phyloP scores from a whole-genome alignment of 2,113 vertebrate genomes.

The Gymnobelideus leadbeateri region DNA sequence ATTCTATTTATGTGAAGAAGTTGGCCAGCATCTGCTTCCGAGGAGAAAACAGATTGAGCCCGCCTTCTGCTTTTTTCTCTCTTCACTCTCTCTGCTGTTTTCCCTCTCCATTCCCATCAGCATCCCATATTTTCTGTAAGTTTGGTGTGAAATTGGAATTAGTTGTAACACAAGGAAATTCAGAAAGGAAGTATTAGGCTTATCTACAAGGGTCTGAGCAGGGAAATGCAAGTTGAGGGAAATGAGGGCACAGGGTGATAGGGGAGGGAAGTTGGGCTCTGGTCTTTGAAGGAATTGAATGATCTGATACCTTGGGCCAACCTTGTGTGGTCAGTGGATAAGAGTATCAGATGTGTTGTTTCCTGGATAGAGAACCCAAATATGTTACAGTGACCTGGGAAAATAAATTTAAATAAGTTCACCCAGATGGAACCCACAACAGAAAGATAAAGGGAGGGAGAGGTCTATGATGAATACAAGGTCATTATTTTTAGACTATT shows the following conservation, averaged over 20 bases:
- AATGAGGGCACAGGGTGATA: not conserved
- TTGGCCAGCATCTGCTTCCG: not conserved
- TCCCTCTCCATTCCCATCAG: not conserved
- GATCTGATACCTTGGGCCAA: not conserved
- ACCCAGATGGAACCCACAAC: not conserved
- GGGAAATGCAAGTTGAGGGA: not conserved
- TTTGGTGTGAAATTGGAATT: not conserved
- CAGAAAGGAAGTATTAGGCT: not conserved
- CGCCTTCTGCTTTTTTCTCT: slow-evolving; percentile 5
- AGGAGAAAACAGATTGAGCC: not conserved
- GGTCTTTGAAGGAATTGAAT: not conserved
- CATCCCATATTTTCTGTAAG: not conserved
- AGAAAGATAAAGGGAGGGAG: not conserved
- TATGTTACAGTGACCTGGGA: not conserved
- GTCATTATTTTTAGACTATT: slow-evolving; percentile 18
- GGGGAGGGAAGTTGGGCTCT: not conserved
- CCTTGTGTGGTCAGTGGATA: not conserved
- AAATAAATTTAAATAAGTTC: not conserved
- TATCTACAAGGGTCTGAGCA: not conserved
- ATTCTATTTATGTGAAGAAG: not conserved
- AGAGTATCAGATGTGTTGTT: not conserved
- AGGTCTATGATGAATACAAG: not conserved
- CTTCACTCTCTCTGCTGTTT: not conserved
- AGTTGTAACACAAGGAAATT: not conserved
- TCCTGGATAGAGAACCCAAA: slow-evolving; percentile 2